Evolutionary conservation across 2,113 vertebrate species (phyloP), one percentile per base, ranked within the genome.

Genomic region (Malurus cyaneus): DNA sequence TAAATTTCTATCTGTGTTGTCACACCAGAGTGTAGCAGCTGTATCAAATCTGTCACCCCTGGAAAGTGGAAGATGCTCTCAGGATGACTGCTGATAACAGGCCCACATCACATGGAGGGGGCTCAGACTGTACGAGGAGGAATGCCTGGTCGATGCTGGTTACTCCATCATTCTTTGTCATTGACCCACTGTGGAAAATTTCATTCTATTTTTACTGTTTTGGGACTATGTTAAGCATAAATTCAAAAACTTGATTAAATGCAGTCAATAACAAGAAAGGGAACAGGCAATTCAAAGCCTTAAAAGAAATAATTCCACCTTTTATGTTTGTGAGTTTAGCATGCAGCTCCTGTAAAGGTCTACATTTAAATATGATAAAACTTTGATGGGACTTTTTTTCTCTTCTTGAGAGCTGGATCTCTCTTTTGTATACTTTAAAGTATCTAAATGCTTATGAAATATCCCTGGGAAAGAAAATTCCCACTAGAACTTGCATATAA

Each of bases 401-500:
- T 90, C 34, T 91, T 41, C n/a, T 89, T 80, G 82, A 88, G 78
- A 96, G 52, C 34, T 78, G 73, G 36, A 82, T 82, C 32, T 80
- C 24, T 42, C 31, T 76, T 83, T 80, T 83, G 66, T 86, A 67
- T 39, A 32, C 50, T 88, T 94, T 88, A 73, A 96, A 97, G 93
- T 69, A 54, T 64, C 88, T 89, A 96, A 94, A 79, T 88, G 31
- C 26, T 96, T 94, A 80, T 94, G 83, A 94, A 95, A 89, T 70
- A 85, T 76, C 80, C 96, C 92, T 96, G 76, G 61, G 92, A 94
- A 93, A 89, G 59, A 90, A 88, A 95, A 96, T 85, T 97, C 85
- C 94, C 94, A 92, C 72, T 78, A 93, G 92, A 91, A 91, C 47
- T 86, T 91, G 82, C 81, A 81, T 77, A 92, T 86, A 92, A 91